Conservation (phyloP, 1,140 invertebrate genomes). For the Telenomus remus region DNA sequence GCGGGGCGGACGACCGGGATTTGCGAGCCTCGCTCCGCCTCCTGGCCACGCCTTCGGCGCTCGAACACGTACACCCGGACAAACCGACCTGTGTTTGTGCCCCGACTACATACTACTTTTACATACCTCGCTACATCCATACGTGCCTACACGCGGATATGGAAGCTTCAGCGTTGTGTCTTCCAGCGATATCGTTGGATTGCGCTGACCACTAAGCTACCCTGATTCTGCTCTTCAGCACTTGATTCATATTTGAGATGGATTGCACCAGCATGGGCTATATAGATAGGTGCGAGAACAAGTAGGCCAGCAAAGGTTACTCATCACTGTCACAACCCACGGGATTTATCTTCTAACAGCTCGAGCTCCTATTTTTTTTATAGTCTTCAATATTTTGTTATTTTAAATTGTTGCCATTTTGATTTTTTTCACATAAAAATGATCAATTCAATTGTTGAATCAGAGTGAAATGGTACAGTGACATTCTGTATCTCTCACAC, state of each 20-base stretch:
- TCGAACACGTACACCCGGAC: constrained; percentile 29
- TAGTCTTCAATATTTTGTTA: no score
- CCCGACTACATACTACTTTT: neutral
- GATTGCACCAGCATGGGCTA: neutral
- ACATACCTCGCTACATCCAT: constrained; percentile 15
- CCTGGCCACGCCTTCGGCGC: constrained; percentile 52
- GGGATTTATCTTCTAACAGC: no score
- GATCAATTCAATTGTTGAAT: no score
- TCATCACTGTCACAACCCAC: no score
- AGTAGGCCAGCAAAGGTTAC: neutral
- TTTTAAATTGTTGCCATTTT: no score
- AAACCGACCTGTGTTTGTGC: constrained; percentile 28
- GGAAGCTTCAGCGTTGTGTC: constrained; percentile 11
- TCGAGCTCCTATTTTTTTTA: no score
- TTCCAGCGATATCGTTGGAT: constrained; percentile 58
- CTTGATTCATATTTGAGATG: constrained; percentile 20
- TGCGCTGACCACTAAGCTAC: constrained; percentile 65
- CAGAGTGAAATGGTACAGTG: no score
- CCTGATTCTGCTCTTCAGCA: constrained; percentile 65
- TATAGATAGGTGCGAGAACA: neutral
- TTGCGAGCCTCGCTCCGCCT: constrained; percentile 63
- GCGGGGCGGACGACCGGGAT: constrained; percentile 58
- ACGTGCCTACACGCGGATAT: constrained; percentile 28
- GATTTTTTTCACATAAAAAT: no score
- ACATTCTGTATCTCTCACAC: no score